phyloP scores from a whole-genome alignment of 2,797 vertebrate species.

The Myotis findleyi region DNA sequence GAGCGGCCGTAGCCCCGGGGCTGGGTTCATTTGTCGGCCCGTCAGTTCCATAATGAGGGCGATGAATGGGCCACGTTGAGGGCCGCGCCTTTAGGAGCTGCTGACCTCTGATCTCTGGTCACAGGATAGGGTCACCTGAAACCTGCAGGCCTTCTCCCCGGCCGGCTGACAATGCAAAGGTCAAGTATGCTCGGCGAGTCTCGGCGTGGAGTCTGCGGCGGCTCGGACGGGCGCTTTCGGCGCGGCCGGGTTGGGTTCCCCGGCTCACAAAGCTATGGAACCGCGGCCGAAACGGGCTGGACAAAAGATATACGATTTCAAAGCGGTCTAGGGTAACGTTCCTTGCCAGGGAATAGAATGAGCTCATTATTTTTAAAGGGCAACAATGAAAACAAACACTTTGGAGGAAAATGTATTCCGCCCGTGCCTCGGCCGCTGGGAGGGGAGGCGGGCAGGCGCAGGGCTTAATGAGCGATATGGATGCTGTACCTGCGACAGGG shows the following conservation, averaged over 20 bases:
- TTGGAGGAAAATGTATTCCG: conserved; percentile 81
- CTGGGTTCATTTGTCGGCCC: conserved; percentile 87
- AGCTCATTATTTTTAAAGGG: conserved; percentile 82
- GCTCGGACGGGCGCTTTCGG: conserved; percentile 86
- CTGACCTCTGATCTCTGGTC: conserved; percentile 90
- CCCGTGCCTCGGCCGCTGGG: conserved; percentile 38
- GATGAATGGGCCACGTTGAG: conserved; percentile 90
- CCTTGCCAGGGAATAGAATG: conserved; percentile 82
- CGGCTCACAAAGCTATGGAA: conserved; percentile 85
- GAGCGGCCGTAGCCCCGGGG: conserved; percentile 82
- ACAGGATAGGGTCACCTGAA: conserved; percentile 90
- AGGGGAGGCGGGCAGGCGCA: neutral
- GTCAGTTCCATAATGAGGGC: conserved; percentile 87
- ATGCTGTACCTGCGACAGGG: conserved; percentile 13
- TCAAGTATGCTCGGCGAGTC: conserved; percentile 88
- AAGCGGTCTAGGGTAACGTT: conserved; percentile 85
- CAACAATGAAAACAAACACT: conserved; percentile 86
- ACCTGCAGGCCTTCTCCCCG: conserved; percentile 90
- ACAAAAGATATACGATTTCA: conserved; percentile 90
- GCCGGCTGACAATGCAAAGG: conserved; percentile 89
- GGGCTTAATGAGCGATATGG: conserved; percentile 65
- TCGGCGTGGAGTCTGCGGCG: conserved; percentile 86
- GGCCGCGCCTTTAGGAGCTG: conserved; percentile 86
- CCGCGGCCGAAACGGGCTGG: conserved; percentile 85
- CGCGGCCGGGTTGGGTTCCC: conserved; percentile 86